A percentile compares a stretch with the other conserved stretches of the same genome.
phyloP scores from a whole-genome alignment of 2,113 vertebrate genomes.

The Emydocephalus ijimae region DNA sequence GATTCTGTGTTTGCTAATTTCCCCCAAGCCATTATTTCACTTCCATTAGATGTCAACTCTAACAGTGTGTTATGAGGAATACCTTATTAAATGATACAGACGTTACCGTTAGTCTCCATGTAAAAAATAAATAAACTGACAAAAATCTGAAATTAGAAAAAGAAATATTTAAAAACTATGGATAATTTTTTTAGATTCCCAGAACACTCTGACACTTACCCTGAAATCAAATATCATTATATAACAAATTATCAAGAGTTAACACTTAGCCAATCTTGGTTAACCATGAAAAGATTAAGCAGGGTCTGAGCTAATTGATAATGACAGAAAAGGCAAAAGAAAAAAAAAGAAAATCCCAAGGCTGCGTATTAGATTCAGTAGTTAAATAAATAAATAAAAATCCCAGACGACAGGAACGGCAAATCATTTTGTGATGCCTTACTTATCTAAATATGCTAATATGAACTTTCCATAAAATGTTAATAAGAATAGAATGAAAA shows the following conservation, averaged over 20 bases:
- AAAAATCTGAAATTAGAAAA: not conserved
- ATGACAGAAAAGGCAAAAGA: not conserved
- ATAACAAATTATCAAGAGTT: not conserved
- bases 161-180: not conserved
- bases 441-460: not conserved
- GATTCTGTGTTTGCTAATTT: not conserved
- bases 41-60: not conserved
- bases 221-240: not conserved
- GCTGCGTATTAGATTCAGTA: not conserved
- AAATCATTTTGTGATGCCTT: not conserved
- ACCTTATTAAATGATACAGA: not conserved
- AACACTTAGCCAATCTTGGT: not conserved
- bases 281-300: not conserved
- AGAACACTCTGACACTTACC: not conserved
- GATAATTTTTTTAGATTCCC: not conserved
- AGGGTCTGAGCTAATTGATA: not conserved
- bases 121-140: not conserved
- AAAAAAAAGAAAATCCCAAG: not conserved
- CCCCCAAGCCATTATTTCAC: not conserved
- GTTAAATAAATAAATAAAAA: not conserved
- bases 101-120: not conserved
- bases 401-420: not conserved
- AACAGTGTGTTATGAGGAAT: not conserved
- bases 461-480: not conserved
- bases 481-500: slow-evolving; percentile 7